A percentile compares a stretch with the other conserved stretches of the same genome.
Evolutionary conservation across 2,888 invertebrate species (phyloP).

Genomic region (Campaea margaritaria): DNA sequence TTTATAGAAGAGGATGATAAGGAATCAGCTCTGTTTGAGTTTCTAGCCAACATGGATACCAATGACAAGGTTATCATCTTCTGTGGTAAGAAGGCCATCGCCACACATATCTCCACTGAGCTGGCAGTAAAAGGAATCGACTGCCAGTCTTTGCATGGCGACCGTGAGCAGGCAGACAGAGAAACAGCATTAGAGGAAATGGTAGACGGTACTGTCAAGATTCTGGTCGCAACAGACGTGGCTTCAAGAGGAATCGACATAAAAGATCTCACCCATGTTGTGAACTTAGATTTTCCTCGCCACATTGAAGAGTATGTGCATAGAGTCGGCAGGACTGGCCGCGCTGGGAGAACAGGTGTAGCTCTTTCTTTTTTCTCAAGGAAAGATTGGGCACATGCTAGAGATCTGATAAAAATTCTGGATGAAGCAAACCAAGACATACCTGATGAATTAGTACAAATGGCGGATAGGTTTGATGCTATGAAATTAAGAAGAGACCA

Average conservation of each 20-base stretch:
- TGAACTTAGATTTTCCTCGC: conserved; percentile 97
- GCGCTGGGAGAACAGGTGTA: conserved; percentile 94
- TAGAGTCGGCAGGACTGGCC: conserved; percentile 97
- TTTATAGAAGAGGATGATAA: conserved; percentile 90
- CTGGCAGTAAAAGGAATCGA: conserved; percentile 88
- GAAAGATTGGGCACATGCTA: conserved; percentile 92
- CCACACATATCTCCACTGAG: conserved; percentile 93
- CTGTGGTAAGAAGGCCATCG: conserved; percentile 93
- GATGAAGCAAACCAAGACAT: conserved; percentile 95
- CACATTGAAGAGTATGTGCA: conserved; percentile 99
- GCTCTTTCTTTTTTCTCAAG: conserved; percentile 93
- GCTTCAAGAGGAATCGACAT: conserved; percentile 98
- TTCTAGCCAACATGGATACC: conserved; percentile 88
- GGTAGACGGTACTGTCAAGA: conserved; percentile 90
- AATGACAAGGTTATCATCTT: conserved; percentile 96
- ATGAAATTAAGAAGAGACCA: conserved; percentile 88
- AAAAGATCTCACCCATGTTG: conserved; percentile 94
- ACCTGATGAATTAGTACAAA: conserved; percentile 89
- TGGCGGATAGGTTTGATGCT: conserved; percentile 90
- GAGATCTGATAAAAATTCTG: conserved; percentile 92
- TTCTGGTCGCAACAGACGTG: conserved; percentile 97
- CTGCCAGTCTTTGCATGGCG: conserved; percentile 95
- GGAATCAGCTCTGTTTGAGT: conserved; percentile 87
- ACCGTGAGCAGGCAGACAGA: conserved; percentile 91
- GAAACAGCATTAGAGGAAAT: conserved; percentile 94